These are phyloP conservation scores for Portunus trituberculatus DNA, from an alignment of 1,140 invertebrate genomes.

Conservation along the genomic window DNA sequence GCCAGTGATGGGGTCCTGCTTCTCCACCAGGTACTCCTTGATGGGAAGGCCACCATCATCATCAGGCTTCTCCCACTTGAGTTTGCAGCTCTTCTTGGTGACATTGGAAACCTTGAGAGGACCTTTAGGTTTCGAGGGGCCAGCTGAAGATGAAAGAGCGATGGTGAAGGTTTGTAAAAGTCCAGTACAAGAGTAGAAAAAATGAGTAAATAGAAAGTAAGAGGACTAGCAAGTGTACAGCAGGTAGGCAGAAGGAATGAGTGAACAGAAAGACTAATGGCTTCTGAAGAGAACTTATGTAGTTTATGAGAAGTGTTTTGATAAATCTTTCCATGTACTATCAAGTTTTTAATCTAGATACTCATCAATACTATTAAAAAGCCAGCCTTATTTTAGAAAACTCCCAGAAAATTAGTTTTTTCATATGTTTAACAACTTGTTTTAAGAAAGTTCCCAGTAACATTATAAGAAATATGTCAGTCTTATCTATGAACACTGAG, in stretches of 20 bases:
- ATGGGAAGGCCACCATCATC: slow-evolving; percentile 98
- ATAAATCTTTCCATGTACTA: not conserved
- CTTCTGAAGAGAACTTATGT: no score
- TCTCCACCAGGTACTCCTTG: slow-evolving; percentile 98
- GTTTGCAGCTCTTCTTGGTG: slow-evolving; percentile 93
- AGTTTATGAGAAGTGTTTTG: not conserved
- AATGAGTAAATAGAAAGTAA: not conserved
- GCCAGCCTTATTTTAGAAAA: slow-evolving; percentile 66
- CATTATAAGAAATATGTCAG: not conserved
- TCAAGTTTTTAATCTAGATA: not conserved
- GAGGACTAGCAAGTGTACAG: no score
- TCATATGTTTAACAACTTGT: not conserved
- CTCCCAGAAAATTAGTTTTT: slow-evolving; percentile 90
- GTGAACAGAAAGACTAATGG: no score
- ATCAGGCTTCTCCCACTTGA: slow-evolving; percentile 98
- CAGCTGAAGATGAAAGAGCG: slow-evolving; percentile 81
- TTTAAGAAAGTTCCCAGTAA: not conserved
- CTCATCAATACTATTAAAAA: not conserved
- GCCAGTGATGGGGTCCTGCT: slow-evolving; percentile 95
- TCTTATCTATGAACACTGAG: slow-evolving; percentile 80
- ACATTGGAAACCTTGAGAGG: slow-evolving; percentile 96
- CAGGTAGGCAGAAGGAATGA: no score
- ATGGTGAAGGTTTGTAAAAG: not conserved
- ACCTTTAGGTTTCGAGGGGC: slow-evolving; percentile 92
- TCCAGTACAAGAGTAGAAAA: not conserved